These are phyloP conservation scores for Sylvilagus bachmani DNA, from an alignment of 2,113 vertebrate species.

Conservation along the genomic window DNA sequence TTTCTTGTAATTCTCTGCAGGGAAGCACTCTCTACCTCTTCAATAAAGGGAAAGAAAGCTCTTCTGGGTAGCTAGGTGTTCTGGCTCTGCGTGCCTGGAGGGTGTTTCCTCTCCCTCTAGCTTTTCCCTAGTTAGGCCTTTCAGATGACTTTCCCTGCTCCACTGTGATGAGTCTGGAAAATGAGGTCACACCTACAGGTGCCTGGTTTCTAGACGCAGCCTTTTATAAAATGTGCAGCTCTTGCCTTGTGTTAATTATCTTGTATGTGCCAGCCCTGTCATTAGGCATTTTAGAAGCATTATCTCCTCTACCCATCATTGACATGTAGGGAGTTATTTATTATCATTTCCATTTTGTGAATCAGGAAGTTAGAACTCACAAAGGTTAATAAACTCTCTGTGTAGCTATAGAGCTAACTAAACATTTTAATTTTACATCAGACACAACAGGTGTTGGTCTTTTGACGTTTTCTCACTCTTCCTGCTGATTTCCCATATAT, in stretches of 20 bases:
- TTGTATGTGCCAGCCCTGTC: background rate
- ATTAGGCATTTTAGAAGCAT: background rate
- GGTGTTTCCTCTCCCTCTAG: background rate
- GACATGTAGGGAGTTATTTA: background rate
- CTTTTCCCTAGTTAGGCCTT: background rate
- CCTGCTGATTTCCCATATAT: background rate
- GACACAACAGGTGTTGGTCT: background rate
- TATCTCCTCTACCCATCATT: background rate
- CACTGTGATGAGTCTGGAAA: background rate
- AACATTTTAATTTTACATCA: background rate
- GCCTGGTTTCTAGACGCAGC: background rate
- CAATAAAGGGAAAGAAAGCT: background rate
- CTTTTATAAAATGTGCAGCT: background rate
- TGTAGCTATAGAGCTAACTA: background rate
- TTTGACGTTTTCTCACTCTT: background rate
- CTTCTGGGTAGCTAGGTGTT: background rate
- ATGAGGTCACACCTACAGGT: background rate
- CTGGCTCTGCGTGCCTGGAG: background rate
- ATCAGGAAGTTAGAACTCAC: background rate
- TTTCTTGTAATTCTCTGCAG: background rate
- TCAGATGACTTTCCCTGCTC: background rate
- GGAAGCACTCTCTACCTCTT: background rate
- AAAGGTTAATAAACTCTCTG: background rate
- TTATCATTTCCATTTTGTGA: conserved; percentile 15
- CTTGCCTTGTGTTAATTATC: background rate